Evolutionary conservation across 2,113 vertebrate species (phyloP), one percentile per base, ranked within the genome.

Genomic region (Oreotrochilus melanogaster): DNA sequence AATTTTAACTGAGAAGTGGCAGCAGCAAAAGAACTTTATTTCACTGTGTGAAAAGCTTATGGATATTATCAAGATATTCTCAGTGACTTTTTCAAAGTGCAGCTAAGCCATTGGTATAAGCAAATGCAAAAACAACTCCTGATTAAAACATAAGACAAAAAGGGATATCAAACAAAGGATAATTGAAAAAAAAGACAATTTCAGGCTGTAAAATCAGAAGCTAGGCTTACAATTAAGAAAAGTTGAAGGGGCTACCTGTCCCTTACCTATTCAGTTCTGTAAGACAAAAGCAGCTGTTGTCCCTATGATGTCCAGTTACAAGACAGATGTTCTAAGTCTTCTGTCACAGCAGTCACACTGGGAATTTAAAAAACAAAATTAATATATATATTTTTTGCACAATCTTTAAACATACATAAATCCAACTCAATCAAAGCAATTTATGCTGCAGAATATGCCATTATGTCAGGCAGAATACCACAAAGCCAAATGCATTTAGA

Each of bases 341-440:
- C 67, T 54, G 57, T 50, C 87, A 43, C 56, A 82, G 10, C 18
- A 35, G 66, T 72, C 42, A 27, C 24, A 39, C 31, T 74, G 83
- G 83, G 73, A 95, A 88, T 67, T 78, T 88, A 70, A 95, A 64
- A 96, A 64, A 47, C 10, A 42, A 78, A 79, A 61, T 78, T 69
- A 64, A 1, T 39, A 37, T 47, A 54, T 84, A 57, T 83, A n/a
- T 45, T 78, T 74, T 91, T 93, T 64, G 31, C 70, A 81, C 27
- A 83, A 57, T 78, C 87, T 81, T 89, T 91, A 94, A 69, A 51
- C 19, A 58, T 47, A 53, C 10, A 31, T 42, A 88, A 94, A 91
- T 64, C 47, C 56, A 84, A 70, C 48, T 43, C 56, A 79, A 39
- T 64, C 54, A 65, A 60, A 87, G 82, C 39, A 43, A 42, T 23